Conservation (phyloP, 2,113 vertebrate genomes). For the Corvus cornix region DNA sequence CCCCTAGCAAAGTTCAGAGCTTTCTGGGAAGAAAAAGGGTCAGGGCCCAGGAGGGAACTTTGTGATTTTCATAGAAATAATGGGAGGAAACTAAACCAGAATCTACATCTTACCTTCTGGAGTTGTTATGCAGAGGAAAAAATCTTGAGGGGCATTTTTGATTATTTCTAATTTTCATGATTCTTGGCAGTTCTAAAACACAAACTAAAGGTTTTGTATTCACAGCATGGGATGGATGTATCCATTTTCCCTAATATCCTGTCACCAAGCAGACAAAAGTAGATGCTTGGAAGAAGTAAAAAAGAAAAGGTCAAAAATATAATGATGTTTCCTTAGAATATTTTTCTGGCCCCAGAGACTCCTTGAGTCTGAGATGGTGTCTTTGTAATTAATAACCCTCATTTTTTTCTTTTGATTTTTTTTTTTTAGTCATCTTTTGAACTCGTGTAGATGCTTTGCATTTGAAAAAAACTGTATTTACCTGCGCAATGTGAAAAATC, state of each 20-base stretch:
- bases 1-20: background rate
- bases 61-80: background rate
- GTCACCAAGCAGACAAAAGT: background rate
- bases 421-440: background rate
- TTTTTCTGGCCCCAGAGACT: background rate
- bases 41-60: background rate
- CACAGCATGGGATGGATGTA: background rate
- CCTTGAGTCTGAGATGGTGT: background rate
- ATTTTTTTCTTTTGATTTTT: background rate
- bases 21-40: background rate
- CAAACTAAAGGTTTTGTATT: background rate
- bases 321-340: background rate
- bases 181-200: background rate
- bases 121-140: background rate
- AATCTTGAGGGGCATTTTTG: background rate
- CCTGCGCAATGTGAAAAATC: background rate
- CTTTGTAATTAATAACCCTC: background rate
- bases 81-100: background rate
- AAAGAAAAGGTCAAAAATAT: constrained; percentile 19
- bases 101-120: background rate
- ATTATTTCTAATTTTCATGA: background rate
- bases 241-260: background rate
- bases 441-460: background rate
- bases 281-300: background rate
- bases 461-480: background rate